Evolutionary conservation across 2,797 vertebrate genomes (phyloP).

Genomic region (Xiphophorus birchmanni): DNA sequence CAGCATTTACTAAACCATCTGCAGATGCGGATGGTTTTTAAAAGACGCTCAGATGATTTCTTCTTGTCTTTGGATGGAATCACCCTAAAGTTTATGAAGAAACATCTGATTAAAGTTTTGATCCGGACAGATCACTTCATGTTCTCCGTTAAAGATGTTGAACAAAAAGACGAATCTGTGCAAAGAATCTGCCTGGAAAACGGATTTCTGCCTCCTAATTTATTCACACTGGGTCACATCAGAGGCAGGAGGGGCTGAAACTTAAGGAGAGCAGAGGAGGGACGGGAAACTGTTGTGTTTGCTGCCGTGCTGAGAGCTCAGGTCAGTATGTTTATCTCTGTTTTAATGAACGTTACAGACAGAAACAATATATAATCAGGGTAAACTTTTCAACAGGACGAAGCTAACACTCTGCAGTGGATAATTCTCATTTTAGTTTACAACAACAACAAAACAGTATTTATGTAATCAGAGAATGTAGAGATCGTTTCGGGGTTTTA

Average conservation of each 20-base stretch:
- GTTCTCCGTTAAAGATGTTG: not conserved
- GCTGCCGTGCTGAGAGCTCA: not conserved
- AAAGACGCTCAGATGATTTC: not conserved
- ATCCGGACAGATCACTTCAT: not conserved
- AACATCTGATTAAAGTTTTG: not conserved
- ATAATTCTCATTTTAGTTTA: not conserved
- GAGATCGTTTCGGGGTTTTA: not conserved
- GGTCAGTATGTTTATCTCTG: conserved; percentile 17
- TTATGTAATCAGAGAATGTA: not conserved
- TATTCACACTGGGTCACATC: not conserved
- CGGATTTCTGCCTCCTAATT: not conserved
- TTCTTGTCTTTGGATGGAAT: not conserved
- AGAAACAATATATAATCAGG: not conserved
- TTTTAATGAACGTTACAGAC: not conserved
- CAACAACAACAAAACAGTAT: not conserved
- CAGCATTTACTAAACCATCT: not conserved
- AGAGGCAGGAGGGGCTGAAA: conserved; percentile 8
- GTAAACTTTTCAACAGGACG: not conserved
- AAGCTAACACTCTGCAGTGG: not conserved
- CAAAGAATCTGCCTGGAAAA: not conserved
- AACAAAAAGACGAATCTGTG: not conserved
- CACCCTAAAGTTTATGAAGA: not conserved
- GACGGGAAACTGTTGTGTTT: not conserved
- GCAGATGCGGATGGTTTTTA: not conserved
- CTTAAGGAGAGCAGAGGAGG: not conserved